Percentiles rank a stretch among this genome's conserved stretches.
Evolutionary conservation across 2,888 invertebrate species (phyloP).

Genomic region (Agrypnus murinus): DNA sequence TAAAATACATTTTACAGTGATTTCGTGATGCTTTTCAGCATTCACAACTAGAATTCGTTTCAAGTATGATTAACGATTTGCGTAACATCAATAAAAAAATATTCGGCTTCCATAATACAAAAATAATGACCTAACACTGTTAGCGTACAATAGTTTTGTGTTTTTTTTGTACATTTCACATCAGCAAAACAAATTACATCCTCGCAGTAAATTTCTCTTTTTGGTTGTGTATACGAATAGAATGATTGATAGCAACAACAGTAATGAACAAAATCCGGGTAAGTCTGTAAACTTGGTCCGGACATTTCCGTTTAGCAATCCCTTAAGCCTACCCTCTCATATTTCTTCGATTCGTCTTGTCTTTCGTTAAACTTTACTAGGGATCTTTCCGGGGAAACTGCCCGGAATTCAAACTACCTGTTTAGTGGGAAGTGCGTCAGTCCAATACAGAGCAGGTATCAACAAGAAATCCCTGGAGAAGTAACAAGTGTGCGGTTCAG

Average conservation of each 20-base stretch:
- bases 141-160: too few relatives aligned
- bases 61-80: too few relatives aligned
- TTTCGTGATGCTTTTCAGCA: too few relatives aligned
- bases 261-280: conserved; percentile 53
- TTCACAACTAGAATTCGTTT: too few relatives aligned
- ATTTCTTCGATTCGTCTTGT: conserved; percentile 49
- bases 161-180: too few relatives aligned
- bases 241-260: conserved; percentile 34
- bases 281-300: conserved; percentile 48
- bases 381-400: conserved; percentile 42
- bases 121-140: too few relatives aligned
- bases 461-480: conserved; percentile 41
- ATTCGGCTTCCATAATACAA: too few relatives aligned
- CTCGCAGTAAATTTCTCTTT: conserved; percentile 12
- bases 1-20: too few relatives aligned
- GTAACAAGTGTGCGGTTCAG: conserved; percentile 38
- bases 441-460: conserved; percentile 39
- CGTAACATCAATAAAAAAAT: too few relatives aligned
- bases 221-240: conserved; percentile 14
- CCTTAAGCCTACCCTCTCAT: conserved; percentile 48
- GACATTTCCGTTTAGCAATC: conserved; percentile 53
- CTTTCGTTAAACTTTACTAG: conserved; percentile 48
- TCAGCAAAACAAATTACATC: conserved; percentile 7
- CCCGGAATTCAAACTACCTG: conserved; percentile 50
- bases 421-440: conserved; percentile 41